Base-by-base conservation (phyloP, 2,888 invertebrate genomes). In the Pegoplata infirma region DNA sequence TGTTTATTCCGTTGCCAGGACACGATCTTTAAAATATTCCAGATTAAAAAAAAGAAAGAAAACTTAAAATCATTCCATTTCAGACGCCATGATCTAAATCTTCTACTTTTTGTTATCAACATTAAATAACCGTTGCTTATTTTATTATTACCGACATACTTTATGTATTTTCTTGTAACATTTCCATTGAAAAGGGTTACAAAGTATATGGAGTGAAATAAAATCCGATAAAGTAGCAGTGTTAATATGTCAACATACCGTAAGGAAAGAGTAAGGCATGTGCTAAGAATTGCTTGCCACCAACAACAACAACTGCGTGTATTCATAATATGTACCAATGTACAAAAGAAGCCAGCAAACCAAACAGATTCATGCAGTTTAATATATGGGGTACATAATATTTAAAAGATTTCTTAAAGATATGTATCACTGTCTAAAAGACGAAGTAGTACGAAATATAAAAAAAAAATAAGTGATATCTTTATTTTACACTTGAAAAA, bases 391-490 rank as follows among this genome's bases (percentile, higher is more conserved):
- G 36, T 25, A 66, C 58, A 71, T 55, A 59, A 58, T 69, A 69
- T 61, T 61, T 55, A 44, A 75, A 47, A 47, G 47, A 61, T 74
- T 66, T 78, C 53, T 44, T 58, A 21, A 53, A 74, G 69, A 78
- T 78, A 74, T 71, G 66, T 53, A 71, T 74, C 69, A 74, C 8
- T 61, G 59, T 58, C 32, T 66, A 28, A 59, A 59, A 53, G 32
- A 36, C 46, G 44, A 23, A 46, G 32, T 7, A 14, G 23, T 66
- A 28, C 47, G 28, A 14, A 55, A 55, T 12, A n/a, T 8, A 61
- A 67, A 46, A 47, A n/a, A n/a, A n/a, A n/a, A n/a, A n/a, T n/a
- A n/a, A 78, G 23, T 74, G 69, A 78, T 78, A 78, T 74, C 74
- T 78, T 78, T 66, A 78, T 78, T 74, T 78, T 19, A 23, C 59